phyloP scores from a whole-genome alignment of 2,113 vertebrate species.

The Etheostoma cragini region DNA sequence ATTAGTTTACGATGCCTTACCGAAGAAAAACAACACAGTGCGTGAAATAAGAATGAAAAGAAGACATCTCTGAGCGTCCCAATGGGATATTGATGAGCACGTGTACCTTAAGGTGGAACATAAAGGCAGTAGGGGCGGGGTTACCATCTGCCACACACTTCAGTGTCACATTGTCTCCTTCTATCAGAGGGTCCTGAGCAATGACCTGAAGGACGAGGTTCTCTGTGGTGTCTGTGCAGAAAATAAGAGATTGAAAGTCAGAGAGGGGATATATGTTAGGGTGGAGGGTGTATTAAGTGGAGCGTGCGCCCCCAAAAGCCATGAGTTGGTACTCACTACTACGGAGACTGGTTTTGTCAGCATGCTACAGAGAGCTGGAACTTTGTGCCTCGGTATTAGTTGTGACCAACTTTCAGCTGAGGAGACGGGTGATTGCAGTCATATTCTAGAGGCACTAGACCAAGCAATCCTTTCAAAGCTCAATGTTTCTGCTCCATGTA shows the following conservation, averaged over 20 bases:
- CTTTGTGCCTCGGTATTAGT: constrained; percentile 37
- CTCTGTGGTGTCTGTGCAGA: constrained; percentile 91
- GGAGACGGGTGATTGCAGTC: constrained; percentile 44
- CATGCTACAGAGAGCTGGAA: constrained; percentile 33
- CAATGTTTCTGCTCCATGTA: constrained; percentile 52
- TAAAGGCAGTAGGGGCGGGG: constrained; percentile 91
- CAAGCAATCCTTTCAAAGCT: constrained; percentile 66
- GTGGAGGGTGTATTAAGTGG: constrained; percentile 3
- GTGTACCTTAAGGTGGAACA: constrained; percentile 88
- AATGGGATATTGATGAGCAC: neutral
- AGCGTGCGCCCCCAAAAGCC: constrained; percentile 14
- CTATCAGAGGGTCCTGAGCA: constrained; percentile 85
- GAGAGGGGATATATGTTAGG: neutral
- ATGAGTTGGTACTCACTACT: neutral
- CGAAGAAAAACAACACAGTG: neutral
- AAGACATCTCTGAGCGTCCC: neutral
- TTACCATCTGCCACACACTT: constrained; percentile 95
- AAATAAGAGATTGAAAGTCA: constrained; percentile 45
- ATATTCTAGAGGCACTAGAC: constrained; percentile 59
- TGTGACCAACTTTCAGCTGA: constrained; percentile 45
- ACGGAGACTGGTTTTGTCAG: constrained; percentile 8
- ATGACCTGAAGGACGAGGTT: constrained; percentile 88
- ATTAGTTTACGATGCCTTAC: neutral
- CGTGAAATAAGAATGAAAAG: neutral
- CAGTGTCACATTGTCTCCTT: constrained; percentile 93